phyloP scores from a whole-genome alignment of 2,797 vertebrate genomes.

The Chaetophractus vellerosus region DNA sequence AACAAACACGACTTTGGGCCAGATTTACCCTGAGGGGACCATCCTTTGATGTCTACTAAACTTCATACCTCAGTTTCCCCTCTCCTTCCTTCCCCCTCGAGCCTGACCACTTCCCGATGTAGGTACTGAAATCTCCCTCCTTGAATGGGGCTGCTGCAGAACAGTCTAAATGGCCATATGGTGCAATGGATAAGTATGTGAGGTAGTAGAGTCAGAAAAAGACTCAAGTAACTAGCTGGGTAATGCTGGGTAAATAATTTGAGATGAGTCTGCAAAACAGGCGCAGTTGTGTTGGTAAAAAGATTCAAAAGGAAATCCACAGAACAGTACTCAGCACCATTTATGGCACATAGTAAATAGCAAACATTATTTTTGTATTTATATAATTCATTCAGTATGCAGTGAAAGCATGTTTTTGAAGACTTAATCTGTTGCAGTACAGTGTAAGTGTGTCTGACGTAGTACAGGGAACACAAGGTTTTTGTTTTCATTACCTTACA shows the following conservation, averaged over 20 bases:
- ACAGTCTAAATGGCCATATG: background rate
- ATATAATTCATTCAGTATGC: background rate
- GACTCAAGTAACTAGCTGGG: background rate
- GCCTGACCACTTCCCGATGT: background rate
- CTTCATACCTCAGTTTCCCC: no score
- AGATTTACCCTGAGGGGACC: background rate
- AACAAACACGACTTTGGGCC: background rate
- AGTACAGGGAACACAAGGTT: background rate
- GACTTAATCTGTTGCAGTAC: background rate
- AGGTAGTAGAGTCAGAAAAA: background rate
- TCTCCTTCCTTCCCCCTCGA: no score
- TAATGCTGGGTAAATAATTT: background rate
- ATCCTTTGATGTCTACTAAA: background rate
- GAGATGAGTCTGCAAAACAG: background rate
- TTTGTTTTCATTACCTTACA: slow-evolving; percentile 9
- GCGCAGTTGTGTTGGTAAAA: background rate
- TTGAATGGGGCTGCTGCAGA: background rate
- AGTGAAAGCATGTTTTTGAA: background rate
- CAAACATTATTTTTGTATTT: background rate
- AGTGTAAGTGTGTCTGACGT: background rate
- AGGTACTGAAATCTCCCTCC: background rate
- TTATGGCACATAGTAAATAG: background rate
- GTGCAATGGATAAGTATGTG: fast-evolving
- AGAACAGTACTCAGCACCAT: background rate
- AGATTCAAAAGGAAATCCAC: background rate